Percentiles rank a stretch among this genome's conserved stretches.
These are phyloP conservation scores for Danio kyathit DNA, from an alignment of 2,797 vertebrate genomes.

Conservation along the genomic window DNA sequence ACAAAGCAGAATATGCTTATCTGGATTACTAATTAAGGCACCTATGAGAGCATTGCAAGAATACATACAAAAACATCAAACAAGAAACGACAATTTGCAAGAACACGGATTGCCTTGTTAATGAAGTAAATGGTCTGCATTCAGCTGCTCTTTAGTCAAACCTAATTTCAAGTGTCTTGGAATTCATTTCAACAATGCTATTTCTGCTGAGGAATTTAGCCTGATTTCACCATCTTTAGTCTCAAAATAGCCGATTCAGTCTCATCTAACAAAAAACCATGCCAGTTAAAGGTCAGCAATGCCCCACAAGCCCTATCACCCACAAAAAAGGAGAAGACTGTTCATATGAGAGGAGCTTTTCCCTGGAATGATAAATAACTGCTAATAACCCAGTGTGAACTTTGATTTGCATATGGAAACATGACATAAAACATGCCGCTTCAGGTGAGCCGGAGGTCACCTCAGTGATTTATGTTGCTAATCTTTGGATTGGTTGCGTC, in stretches of 20 bases:
- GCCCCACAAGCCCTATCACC: conserved; percentile 37
- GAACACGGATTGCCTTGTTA: neutral
- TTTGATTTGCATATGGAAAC: conserved; percentile 27
- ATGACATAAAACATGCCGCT: neutral
- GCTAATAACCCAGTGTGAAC: neutral
- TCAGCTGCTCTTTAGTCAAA: conserved; percentile 66
- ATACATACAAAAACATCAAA: neutral
- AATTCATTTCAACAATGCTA: conserved; percentile 65
- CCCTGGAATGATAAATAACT: conserved; percentile 52
- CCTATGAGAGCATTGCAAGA: neutral
- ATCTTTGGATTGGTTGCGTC: neutral
- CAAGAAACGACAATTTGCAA: neutral
- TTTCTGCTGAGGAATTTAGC: conserved; percentile 65
- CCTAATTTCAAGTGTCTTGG: conserved; percentile 65
- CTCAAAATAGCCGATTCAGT: conserved; percentile 60
- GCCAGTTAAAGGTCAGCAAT: conserved; percentile 59
- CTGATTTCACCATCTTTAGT: conserved; percentile 65
- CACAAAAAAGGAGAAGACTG: conserved; percentile 57
- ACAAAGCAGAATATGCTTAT: too few relatives aligned
- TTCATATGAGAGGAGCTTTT: conserved; percentile 68
- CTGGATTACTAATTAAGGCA: neutral
- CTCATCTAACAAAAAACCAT: conserved; percentile 58
- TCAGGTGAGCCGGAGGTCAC: neutral
- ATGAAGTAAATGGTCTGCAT: conserved; percentile 52
- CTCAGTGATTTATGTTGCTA: neutral